A percentile compares a stretch with the other conserved stretches of the same genome.
Evolutionary conservation across 2,113 vertebrate genomes (phyloP).

Genomic region (Sardina pilchardus): DNA sequence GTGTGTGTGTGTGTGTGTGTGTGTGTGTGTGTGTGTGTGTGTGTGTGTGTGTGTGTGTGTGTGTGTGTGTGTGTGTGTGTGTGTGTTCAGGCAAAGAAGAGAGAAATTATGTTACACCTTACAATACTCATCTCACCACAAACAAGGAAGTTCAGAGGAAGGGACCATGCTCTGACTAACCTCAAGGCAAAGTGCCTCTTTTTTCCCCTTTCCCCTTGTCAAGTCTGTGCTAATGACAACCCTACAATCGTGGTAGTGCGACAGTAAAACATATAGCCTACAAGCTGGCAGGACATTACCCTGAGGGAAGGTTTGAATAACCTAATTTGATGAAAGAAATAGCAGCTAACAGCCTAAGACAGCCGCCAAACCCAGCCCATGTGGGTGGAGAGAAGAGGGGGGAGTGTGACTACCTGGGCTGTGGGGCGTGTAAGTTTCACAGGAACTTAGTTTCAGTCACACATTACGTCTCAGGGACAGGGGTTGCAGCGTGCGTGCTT

Average conservation of each 20-base stretch:
- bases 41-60: too few species aligned
- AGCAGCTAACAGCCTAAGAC: background rate
- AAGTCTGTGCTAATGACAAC: background rate
- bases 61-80: background rate
- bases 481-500: background rate
- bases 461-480: background rate
- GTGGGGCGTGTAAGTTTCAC: background rate
- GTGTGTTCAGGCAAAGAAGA: background rate
- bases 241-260: background rate
- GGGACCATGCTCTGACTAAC: background rate
- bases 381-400: background rate
- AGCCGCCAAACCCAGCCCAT: background rate
- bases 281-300: background rate
- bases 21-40: too few species aligned
- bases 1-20: too few species aligned
- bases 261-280: background rate
- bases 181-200: background rate
- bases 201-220: background rate
- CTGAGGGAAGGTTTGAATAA: background rate
- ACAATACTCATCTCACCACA: background rate
- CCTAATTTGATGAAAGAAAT: background rate
- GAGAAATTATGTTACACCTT: background rate
- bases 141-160: constrained; percentile 2
- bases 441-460: background rate
- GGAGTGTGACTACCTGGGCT: background rate